Evolutionary conservation across 2,113 vertebrate species (phyloP).

Genomic region (Microcebus ravelobensis): DNA sequence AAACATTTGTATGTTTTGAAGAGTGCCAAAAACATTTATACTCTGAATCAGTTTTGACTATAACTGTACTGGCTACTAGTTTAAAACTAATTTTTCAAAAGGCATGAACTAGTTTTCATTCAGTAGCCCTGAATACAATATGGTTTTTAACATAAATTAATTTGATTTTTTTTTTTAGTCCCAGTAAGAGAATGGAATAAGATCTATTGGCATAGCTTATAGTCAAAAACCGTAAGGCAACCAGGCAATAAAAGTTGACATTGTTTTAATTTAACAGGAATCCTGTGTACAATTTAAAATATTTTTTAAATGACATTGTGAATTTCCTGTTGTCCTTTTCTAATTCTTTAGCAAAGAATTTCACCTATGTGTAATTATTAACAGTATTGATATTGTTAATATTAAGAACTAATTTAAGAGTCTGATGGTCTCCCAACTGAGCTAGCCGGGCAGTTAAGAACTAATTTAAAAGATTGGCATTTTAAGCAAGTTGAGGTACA

Average conservation of each 20-base stretch:
- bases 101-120: constrained; percentile 35
- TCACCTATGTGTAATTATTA: constrained; percentile 23
- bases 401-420: constrained; percentile 42
- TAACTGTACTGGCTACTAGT: constrained; percentile 31
- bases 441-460: background rate
- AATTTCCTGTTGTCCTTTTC: constrained; percentile 52
- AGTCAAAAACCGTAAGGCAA: background rate
- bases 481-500: constrained; percentile 47
- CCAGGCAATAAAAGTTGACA: background rate
- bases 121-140: constrained; percentile 1
- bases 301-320: constrained; percentile 57
- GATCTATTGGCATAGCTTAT: constrained; percentile 23
- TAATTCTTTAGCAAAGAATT: constrained; percentile 51
- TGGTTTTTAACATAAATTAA: background rate
- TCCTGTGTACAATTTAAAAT: constrained; percentile 47
- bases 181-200: constrained; percentile 30
- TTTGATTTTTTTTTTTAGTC: constrained; percentile 23
- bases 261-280: constrained; percentile 52
- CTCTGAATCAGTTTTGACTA: background rate
- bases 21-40: constrained; percentile 19
- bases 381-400: constrained; percentile 46
- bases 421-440: no score
- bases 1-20: background rate
- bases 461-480: constrained; percentile 43
- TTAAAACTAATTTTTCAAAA: constrained; percentile 48